A percentile compares a stretch with the other conserved stretches of the same genome.
Conservation (phyloP, 2,113 vertebrate species). For the Sus scrofa region DNA sequence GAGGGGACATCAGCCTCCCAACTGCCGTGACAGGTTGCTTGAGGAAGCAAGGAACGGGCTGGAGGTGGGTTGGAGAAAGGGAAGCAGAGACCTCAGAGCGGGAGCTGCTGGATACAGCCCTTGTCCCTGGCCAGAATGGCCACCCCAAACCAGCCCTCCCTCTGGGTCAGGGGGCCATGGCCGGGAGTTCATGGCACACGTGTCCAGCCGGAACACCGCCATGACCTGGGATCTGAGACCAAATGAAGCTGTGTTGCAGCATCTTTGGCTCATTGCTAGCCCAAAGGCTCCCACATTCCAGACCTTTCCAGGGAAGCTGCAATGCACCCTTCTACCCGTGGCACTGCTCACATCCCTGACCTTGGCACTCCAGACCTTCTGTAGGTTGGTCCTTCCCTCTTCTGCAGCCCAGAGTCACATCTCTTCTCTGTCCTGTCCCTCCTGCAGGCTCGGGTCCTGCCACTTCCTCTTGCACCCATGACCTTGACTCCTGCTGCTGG, state of each 20-base stretch:
- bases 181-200: background rate
- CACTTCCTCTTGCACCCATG: background rate
- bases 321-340: too few species aligned
- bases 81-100: background rate
- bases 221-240: background rate
- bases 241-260: background rate
- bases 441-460: too few species aligned
- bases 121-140: too few species aligned
- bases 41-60: background rate
- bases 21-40: rapidly evolving
- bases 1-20: background rate
- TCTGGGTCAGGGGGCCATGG: background rate
- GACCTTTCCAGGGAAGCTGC: background rate
- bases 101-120: background rate
- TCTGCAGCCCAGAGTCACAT: background rate
- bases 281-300: background rate
- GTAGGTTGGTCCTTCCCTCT: too few species aligned
- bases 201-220: too few species aligned
- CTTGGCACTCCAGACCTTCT: background rate
- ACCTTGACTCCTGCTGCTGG: background rate
- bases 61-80: background rate
- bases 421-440: background rate
- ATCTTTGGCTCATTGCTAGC: background rate
- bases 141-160: background rate
- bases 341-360: background rate